Conservation (phyloP, 2,888 invertebrate species). For the Chrysina gloriosa region DNA sequence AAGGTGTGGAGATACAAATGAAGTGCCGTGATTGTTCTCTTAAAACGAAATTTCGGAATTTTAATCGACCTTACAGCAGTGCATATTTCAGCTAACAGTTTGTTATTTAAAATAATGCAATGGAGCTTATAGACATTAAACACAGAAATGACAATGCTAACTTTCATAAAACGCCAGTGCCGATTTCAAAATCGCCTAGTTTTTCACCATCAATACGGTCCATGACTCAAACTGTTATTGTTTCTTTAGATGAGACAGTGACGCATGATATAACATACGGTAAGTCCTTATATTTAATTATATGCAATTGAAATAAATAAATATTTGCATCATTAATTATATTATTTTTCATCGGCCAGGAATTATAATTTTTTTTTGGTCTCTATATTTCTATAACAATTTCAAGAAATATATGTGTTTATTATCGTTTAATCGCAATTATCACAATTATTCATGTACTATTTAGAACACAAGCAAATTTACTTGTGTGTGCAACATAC, state of each 20-base stretch:
- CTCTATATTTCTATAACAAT: too few species aligned
- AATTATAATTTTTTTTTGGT: too few species aligned
- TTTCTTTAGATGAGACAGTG: conserved; percentile 66
- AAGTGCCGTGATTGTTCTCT: conserved; percentile 24
- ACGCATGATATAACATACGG: conserved; percentile 71
- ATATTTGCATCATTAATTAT: too few species aligned
- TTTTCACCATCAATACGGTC: conserved; percentile 62
- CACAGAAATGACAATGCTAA: conserved; percentile 51
- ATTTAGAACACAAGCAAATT: too few species aligned
- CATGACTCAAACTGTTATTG: conserved; percentile 64
- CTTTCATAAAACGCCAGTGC: conserved; percentile 63
- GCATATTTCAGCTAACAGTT: conserved; percentile 11
- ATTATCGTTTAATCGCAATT: too few species aligned
- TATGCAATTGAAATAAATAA: background rate
- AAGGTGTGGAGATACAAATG: conserved; percentile 2
- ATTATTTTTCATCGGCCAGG: too few species aligned
- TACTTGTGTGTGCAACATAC: too few species aligned
- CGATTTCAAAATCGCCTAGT: conserved; percentile 60
- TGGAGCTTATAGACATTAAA: conserved; percentile 51
- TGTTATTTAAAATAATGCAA: conserved; percentile 36
- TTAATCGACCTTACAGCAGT: conserved; percentile 10
- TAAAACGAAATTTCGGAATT: conserved; percentile 26
- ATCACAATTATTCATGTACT: too few species aligned
- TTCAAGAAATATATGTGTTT: too few species aligned
- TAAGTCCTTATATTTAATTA: conserved; percentile 54